Conservation (phyloP, 35 echinoderm and acorn worm species). For the Apostichopus japonicus region DNA sequence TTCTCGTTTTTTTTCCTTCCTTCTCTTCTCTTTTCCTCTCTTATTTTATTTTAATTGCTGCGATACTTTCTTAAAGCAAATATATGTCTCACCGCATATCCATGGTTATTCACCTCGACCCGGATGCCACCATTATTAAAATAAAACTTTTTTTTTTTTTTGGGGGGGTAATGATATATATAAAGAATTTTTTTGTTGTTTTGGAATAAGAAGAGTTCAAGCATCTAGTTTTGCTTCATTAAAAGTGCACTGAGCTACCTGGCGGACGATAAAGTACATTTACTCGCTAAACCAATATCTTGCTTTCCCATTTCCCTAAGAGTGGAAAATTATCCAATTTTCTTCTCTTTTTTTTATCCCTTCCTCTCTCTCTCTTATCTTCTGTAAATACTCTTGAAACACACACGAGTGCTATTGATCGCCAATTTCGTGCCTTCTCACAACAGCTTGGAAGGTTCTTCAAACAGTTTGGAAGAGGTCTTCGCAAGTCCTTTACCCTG, state of each 20-base stretch:
- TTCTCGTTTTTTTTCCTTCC: not conserved
- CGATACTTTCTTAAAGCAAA: conserved; percentile 3
- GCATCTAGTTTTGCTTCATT: conserved; percentile 39
- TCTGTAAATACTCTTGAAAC: conserved; percentile 41
- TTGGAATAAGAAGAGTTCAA: not conserved
- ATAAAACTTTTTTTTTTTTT: not conserved
- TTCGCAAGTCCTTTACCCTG: conserved; percentile 7
- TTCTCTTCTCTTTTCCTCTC: not conserved
- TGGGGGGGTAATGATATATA: not conserved
- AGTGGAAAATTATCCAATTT: conserved; percentile 40
- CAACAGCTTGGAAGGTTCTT: conserved; percentile 48
- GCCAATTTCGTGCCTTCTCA: conserved; percentile 40
- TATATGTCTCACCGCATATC: not conserved
- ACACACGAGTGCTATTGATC: conserved; percentile 53
- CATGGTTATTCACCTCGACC: not conserved
- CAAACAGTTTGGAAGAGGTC: conserved; percentile 47
- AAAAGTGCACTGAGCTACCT: conserved; percentile 26
- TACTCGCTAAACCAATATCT: conserved; percentile 46
- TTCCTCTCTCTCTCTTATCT: not conserved
- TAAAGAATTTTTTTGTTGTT: not conserved
- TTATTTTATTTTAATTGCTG: not conserved
- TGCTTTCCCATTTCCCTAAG: conserved; percentile 8
- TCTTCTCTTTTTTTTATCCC: not conserved
- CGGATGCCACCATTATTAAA: not conserved
- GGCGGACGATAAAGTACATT: conserved; percentile 35